Conservation (phyloP, 1,140 invertebrate genomes). For the Ceratoteleas bidentatus region DNA sequence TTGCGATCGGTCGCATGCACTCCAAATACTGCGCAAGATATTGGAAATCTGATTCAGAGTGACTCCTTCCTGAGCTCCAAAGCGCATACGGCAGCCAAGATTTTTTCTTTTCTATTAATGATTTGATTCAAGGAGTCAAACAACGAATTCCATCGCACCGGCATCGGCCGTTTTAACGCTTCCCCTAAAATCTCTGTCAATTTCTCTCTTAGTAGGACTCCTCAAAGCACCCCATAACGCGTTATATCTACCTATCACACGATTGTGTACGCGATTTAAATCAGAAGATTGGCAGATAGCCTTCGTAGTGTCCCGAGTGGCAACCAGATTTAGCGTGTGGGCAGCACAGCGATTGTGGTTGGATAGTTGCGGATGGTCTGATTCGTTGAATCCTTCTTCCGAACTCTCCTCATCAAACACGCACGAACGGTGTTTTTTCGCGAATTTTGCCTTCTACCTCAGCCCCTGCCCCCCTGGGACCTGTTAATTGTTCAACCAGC, state of each 20-base stretch:
- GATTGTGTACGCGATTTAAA: neutral
- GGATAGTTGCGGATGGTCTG: neutral
- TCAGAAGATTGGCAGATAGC: neutral
- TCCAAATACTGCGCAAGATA: neutral
- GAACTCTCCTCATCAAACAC: neutral
- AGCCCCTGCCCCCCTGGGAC: no score
- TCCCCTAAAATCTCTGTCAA: neutral
- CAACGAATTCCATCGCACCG: conserved; percentile 2
- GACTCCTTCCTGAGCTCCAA: neutral
- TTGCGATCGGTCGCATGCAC: neutral
- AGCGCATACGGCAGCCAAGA: neutral
- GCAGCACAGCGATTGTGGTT: neutral
- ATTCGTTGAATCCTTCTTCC: neutral
- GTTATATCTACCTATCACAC: neutral
- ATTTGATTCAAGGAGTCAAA: conserved; percentile 11
- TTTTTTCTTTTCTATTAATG: neutral
- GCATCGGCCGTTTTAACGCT: neutral
- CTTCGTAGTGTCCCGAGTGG: neutral
- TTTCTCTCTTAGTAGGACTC: neutral
- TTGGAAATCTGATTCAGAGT: neutral
- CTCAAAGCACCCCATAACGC: neutral
- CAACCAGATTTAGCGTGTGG: neutral
- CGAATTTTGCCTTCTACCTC: no score
- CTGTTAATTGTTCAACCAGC: no score
- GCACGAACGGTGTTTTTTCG: no score